Conservation (phyloP, 2,113 vertebrate genomes). For the Gymnobelideus leadbeateri region DNA sequence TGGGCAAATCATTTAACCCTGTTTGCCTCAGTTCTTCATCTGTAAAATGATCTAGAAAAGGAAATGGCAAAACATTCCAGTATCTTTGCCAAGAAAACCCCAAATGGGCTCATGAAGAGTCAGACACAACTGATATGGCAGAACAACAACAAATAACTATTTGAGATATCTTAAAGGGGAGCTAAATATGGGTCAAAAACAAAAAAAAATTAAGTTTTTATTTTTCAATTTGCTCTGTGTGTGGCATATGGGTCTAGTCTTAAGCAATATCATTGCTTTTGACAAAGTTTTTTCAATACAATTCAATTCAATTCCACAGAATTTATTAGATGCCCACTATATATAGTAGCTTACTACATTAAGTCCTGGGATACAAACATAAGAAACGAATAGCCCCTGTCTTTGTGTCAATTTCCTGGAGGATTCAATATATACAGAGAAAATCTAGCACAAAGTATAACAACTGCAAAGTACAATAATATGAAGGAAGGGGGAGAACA, state of each 20-base stretch:
- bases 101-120: neutral
- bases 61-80: neutral
- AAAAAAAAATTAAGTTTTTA: slow-evolving; percentile 40
- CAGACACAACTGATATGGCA: neutral
- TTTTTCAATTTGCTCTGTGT: neutral
- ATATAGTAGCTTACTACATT: neutral
- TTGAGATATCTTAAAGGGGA: neutral
- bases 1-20: neutral
- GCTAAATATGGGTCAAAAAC: neutral
- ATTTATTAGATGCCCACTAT: neutral
- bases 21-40: neutral
- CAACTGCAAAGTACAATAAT: neutral
- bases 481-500: neutral
- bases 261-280: slow-evolving; percentile 10
- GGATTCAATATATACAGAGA: neutral
- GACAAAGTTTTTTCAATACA: slow-evolving; percentile 24
- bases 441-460: neutral
- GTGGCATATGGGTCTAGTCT: neutral
- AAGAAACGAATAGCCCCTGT: neutral
- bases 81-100: neutral
- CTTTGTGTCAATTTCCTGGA: neutral
- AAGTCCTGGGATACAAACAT: neutral
- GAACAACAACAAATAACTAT: neutral
- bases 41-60: neutral
- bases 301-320: neutral